phyloP scores from a whole-genome alignment of 2,797 vertebrate species.

The Peromyscus nudipes region DNA sequence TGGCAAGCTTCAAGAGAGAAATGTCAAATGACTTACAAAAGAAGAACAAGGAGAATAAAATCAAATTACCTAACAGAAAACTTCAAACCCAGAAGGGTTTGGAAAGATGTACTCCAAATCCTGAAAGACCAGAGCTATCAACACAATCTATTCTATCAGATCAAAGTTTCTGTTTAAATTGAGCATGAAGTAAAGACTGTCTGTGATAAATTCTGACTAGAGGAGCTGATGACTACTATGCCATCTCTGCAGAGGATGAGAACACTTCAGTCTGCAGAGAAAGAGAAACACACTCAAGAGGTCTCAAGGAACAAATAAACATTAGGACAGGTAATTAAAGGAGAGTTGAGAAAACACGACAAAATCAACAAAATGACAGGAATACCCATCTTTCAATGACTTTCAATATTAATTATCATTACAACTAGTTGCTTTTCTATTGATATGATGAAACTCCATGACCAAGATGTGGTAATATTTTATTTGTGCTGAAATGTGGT shows the following conservation, averaged over 20 bases:
- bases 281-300: not conserved
- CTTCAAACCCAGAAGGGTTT: not conserved
- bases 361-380: not conserved
- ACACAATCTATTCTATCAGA: not conserved
- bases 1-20: not conserved
- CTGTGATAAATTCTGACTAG: not conserved
- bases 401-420: not conserved
- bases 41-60: not conserved
- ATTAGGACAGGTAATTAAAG: not conserved
- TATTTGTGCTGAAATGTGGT: too few relatives aligned
- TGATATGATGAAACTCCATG: not conserved
- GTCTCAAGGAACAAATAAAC: not conserved
- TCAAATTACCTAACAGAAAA: not conserved
- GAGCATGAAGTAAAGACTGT: not conserved
- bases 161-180: not conserved
- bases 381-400: not conserved
- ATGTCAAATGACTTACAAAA: not conserved
- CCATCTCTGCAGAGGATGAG: not conserved
- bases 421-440: not conserved
- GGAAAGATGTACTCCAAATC: not conserved
- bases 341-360: not conserved
- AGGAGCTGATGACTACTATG: not conserved
- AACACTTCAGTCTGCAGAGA: not conserved
- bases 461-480: not conserved
- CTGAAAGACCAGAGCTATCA: not conserved